Percentiles rank a stretch among this genome's conserved stretches.
These are phyloP conservation scores for Geophilus truncorum DNA, from an alignment of 2,888 invertebrate species.

Conservation along the genomic window DNA sequence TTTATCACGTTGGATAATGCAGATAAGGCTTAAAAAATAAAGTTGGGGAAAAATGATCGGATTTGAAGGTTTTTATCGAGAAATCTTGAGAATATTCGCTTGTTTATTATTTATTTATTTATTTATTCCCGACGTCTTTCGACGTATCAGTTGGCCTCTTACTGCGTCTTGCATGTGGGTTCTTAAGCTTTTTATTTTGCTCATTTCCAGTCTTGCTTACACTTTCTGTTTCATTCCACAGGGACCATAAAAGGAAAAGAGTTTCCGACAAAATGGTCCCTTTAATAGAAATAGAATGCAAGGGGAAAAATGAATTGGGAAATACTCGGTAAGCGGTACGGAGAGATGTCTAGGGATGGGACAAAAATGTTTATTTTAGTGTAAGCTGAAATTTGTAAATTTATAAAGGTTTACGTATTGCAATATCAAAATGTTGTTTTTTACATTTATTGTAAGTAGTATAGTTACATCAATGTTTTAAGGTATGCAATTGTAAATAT, in stretches of 20 bases:
- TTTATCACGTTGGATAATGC: too few relatives aligned
- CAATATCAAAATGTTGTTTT: too few relatives aligned
- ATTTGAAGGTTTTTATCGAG: not conserved
- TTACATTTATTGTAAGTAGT: too few relatives aligned
- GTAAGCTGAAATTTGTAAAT: too few relatives aligned
- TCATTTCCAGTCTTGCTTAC: constrained; percentile 10
- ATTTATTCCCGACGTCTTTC: not conserved
- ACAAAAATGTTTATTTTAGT: too few relatives aligned
- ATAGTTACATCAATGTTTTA: too few relatives aligned
- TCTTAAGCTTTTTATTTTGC: constrained; percentile 21
- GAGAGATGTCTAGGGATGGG: too few relatives aligned
- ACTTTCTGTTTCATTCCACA: not conserved
- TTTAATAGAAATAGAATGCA: constrained; percentile 21
- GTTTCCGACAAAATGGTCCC: constrained; percentile 10
- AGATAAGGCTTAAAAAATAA: too few relatives aligned
- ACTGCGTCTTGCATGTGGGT: not conserved
- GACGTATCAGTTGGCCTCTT: not conserved
- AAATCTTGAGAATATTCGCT: not conserved
- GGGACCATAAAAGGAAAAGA: constrained; percentile 9
- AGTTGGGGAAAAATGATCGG: not conserved
- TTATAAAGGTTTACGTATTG: too few relatives aligned
- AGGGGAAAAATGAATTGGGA: not conserved
- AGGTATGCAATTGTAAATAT: too few relatives aligned
- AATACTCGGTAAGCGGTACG: not conserved
- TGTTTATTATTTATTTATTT: constrained; percentile 2